Base-by-base conservation (phyloP, 2,888 invertebrate genomes). In the Cantharis flavilabris region DNA sequence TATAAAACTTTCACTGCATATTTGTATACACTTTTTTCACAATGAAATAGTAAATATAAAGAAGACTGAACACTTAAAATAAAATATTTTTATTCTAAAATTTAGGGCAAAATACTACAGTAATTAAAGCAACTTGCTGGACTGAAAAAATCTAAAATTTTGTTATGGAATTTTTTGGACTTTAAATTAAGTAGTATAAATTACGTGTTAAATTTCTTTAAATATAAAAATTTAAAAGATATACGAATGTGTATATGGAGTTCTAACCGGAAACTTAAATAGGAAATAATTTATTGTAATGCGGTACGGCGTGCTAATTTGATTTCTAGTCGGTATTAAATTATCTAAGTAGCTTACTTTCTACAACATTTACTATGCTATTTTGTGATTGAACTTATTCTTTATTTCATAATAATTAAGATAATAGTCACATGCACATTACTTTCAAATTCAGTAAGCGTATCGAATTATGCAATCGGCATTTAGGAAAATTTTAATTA, bases 401-500 rank as follows among this genome's bases (percentile, higher is more conserved):
- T 72, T 28, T 30, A 70, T 77, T 77, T 77, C 77, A 74, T 77
- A 77, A 77, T 74, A 73, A 74, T 74, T 73, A 72, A 77, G 74
- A 77, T 74, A 74, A 69, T 73, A 30, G 74, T 69, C 74, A 74
- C 74, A 74, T 74, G 74, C 71, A 71, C 64, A 77, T 77, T 77
- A 77, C 77, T 77, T 77, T 77, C 77, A 74, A 77, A 77, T 77
- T 30, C 71, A 72, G 69, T 23, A 64, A 72, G 65, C 77, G 74
- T 77, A 69, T 74, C 77, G 62, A 64, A 62, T 62, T 74, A 69
- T 74, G 26, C 69, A 63, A 26, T 69, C 74, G 77, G 69, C 74
- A 77, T 77, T 77, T 77, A 77, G 73, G 63, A 74, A 77, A 76
- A 74, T 74, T 69, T 62, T 77, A 77, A 74, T 74, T 67, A 74